Evolutionary conservation across 2,797 vertebrate species (phyloP).

Genomic region (Pygocentrus nattereri): DNA sequence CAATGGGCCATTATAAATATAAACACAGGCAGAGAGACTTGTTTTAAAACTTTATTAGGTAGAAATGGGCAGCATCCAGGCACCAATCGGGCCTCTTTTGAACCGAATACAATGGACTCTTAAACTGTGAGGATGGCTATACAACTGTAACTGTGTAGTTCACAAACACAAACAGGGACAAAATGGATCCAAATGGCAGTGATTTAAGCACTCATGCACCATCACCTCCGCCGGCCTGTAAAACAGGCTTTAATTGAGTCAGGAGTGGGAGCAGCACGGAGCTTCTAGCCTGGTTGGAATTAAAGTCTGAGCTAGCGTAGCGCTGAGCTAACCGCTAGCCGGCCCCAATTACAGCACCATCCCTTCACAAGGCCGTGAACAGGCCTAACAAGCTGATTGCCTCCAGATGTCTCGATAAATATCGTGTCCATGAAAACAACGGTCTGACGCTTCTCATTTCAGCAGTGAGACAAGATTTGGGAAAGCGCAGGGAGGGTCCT

Average conservation of each 20-base stretch:
- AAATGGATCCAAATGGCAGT: not conserved
- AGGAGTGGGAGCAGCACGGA: not conserved
- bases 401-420: constrained; percentile 47
- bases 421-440: constrained; percentile 31
- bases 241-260: constrained; percentile 17
- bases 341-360: constrained; percentile 34
- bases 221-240: not conserved
- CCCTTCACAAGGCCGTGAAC: constrained; percentile 29
- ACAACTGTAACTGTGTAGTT: not conserved
- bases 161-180: not conserved
- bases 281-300: not conserved
- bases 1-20: not conserved
- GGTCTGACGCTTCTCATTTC: constrained; percentile 28
- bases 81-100: too few relatives aligned
- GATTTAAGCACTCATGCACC: constrained; percentile 2
- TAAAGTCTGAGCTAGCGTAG: constrained; percentile 3
- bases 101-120: not conserved
- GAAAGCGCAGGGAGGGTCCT: not conserved
- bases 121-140: not conserved
- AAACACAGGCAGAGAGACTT: not conserved
- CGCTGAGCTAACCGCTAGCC: constrained; percentile 29
- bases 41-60: not conserved
- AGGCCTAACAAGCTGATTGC: constrained; percentile 30
- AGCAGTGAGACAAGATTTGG: not conserved
- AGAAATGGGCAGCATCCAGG: not conserved